A percentile compares a stretch with the other conserved stretches of the same genome.
These are phyloP conservation scores for Pantherophis alleghaniensis DNA, from an alignment of 2,797 vertebrate genomes.

Conservation along the genomic window DNA sequence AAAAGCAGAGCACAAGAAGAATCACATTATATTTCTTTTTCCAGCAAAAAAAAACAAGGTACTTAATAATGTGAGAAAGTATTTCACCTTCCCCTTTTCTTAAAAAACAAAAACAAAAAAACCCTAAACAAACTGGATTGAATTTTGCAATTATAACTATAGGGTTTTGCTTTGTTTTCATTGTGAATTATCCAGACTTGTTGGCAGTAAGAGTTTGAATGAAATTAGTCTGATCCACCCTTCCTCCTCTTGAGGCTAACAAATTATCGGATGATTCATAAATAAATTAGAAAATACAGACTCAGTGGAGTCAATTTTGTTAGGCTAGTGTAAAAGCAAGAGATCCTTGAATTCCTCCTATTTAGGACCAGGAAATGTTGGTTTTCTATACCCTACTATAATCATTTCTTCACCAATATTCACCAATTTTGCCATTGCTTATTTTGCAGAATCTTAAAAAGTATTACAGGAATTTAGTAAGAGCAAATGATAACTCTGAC, in stretches of 20 bases:
- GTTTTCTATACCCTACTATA: neutral
- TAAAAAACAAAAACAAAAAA: neutral
- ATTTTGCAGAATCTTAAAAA: neutral
- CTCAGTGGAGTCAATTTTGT: neutral
- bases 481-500: neutral
- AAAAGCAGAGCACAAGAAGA: neutral
- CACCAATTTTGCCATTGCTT: neutral
- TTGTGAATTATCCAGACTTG: slow-evolving; percentile 18
- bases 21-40: slow-evolving; percentile 21
- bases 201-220: slow-evolving; percentile 6
- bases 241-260: neutral
- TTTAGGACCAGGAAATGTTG: neutral
- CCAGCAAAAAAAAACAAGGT: neutral
- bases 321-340: neutral
- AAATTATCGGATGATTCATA: slow-evolving; percentile 8
- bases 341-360: neutral
- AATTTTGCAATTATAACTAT: slow-evolving; percentile 22
- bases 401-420: neutral
- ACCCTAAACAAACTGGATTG: neutral
- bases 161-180: neutral
- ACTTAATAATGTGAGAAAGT: neutral
- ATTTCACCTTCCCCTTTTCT: neutral
- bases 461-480: neutral
- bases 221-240: neutral
- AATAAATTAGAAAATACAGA: neutral